Evolutionary conservation across 2,797 vertebrate species (phyloP).

Genomic region (Lithobates sylvaticus): DNA sequence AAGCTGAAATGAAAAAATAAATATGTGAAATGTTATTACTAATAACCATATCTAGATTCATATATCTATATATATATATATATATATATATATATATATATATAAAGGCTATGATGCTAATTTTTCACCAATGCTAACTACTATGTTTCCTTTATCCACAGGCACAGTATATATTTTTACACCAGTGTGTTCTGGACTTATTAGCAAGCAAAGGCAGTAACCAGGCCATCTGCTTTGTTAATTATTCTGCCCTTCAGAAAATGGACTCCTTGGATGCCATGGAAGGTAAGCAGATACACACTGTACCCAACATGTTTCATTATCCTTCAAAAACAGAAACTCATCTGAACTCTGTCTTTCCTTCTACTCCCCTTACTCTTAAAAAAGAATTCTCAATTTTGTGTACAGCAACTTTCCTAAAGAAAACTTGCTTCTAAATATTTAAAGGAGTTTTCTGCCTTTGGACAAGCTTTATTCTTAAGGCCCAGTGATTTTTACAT

Average conservation of each 20-base stretch:
- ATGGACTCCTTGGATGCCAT: conserved; percentile 98
- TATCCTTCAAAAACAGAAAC: background rate
- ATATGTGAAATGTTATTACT: no score
- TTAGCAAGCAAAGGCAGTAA: conserved; percentile 90
- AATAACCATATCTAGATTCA: no score
- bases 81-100: no score
- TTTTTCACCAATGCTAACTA: background rate
- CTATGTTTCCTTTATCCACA: conserved; percentile 65
- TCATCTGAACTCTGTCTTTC: background rate
- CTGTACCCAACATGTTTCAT: conserved; percentile 13
- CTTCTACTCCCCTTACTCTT: background rate
- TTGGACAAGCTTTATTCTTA: no score
- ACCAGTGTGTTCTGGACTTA: conserved; percentile 94
- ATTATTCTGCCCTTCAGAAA: conserved; percentile 96
- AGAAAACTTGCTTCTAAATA: no score
- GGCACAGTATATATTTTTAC: conserved; percentile 98
- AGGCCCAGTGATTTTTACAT: no score
- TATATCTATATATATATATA: no score
- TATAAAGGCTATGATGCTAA: no score
- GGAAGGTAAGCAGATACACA: conserved; percentile 86
- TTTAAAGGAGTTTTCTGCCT: no score
- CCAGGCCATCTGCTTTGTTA: conserved; percentile 95
- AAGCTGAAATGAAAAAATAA: no score
- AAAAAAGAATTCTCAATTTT: no score
- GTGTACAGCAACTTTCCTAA: no score